Conservation (phyloP, 2,888 invertebrate species). For the Plutella xylostella region DNA sequence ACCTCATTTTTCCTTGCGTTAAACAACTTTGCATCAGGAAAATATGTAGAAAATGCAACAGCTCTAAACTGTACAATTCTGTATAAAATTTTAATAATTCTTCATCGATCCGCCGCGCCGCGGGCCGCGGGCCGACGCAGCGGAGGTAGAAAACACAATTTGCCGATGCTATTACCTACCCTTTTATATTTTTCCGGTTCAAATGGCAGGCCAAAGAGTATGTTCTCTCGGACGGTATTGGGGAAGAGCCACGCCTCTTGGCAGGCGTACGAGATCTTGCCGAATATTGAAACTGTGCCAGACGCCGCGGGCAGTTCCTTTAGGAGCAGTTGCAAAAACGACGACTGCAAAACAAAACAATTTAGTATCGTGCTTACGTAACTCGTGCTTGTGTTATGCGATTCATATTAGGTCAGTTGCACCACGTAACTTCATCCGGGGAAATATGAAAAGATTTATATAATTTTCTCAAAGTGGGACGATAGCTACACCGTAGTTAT, state of each 20-base stretch:
- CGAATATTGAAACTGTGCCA: conserved; percentile 75
- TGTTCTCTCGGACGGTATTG: conserved; percentile 84
- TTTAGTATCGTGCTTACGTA: conserved; percentile 4
- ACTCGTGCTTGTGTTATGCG: not conserved
- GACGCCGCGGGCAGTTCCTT: conserved; percentile 75
- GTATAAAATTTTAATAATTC: no score
- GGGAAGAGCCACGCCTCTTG: conserved; percentile 91
- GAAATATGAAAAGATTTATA: no score
- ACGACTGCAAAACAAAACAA: conserved; percentile 54
- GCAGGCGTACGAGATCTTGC: conserved; percentile 77
- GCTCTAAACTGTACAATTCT: no score
- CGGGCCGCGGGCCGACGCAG: no score
- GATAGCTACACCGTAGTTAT: no score
- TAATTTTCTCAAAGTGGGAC: no score
- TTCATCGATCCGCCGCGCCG: no score
- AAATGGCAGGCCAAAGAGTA: conserved; percentile 81
- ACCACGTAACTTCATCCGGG: no score
- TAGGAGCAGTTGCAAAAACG: conserved; percentile 75
- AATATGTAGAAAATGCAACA: no score
- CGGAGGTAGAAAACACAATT: no score
- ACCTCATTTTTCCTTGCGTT: not conserved
- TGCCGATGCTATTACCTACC: conserved; percentile 31
- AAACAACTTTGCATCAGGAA: no score
- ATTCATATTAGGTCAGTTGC: not conserved
- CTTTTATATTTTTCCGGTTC: conserved; percentile 68